phyloP scores from a whole-genome alignment of 2,797 vertebrate species.

The Macrochelys suwanniensis region DNA sequence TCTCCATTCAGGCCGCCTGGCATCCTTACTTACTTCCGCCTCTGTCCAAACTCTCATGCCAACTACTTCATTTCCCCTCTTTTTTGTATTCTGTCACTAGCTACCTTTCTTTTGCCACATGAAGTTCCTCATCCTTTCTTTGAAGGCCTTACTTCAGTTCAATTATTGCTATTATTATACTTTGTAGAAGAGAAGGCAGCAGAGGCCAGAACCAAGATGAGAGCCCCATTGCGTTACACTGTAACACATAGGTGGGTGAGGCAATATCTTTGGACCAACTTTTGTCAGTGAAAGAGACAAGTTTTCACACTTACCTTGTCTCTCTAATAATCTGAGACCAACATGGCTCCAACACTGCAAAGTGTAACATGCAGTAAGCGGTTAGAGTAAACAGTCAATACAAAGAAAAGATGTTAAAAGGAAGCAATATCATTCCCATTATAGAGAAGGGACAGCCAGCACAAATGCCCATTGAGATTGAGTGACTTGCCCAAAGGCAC shows the following conservation, averaged over 20 bases:
- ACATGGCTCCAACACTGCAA: no score
- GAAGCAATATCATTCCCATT: background rate
- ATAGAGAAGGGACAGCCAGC: background rate
- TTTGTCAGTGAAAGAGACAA: no score
- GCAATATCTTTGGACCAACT: no score
- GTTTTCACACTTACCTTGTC: no score
- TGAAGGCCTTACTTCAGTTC: fast-evolving
- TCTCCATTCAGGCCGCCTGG: background rate
- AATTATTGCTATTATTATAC: background rate
- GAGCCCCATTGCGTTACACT: background rate
- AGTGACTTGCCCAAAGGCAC: background rate
- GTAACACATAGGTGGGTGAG: no score
- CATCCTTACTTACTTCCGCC: background rate
- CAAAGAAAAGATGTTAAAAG: background rate
- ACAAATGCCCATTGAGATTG: background rate
- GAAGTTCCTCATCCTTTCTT: background rate
- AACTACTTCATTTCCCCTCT: background rate
- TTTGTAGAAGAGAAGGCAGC: background rate
- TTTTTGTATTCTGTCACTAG: background rate
- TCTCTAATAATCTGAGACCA: no score
- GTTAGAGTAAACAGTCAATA: background rate
- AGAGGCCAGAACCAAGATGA: background rate
- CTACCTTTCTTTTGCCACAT: background rate
- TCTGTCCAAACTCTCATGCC: background rate
- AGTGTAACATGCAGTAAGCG: background rate